phyloP scores from a whole-genome alignment of 2,797 vertebrate genomes.

The Takifugu rubripes region DNA sequence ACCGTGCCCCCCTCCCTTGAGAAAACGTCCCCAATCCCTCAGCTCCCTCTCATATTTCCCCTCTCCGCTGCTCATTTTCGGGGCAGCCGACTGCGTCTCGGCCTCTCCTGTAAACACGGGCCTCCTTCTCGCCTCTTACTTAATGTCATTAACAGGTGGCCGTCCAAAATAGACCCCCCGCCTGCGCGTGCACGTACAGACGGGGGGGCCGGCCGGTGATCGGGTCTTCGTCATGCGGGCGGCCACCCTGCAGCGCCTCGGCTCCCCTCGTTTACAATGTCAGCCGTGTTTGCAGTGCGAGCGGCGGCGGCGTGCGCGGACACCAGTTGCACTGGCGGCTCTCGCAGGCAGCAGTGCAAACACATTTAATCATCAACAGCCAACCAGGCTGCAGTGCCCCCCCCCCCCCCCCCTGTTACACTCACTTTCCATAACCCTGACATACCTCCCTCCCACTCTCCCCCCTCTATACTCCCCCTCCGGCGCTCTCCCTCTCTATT shows the following conservation, averaged over 20 bases:
- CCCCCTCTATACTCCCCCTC: constrained; percentile 42
- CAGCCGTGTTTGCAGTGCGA: constrained; percentile 24
- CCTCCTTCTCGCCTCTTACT: constrained; percentile 60
- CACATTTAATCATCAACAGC: constrained; percentile 49
- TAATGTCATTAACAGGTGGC: constrained; percentile 84
- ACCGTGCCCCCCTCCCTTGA: background rate
- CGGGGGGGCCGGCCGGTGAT: constrained; percentile 32
- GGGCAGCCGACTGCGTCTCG: constrained; percentile 33
- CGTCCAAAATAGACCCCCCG: constrained; percentile 75
- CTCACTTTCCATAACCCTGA: constrained; percentile 64
- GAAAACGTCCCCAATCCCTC: too few relatives aligned
- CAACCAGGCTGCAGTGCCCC: constrained; percentile 48
- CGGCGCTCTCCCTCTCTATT: constrained; percentile 55
- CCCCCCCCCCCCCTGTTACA: constrained; percentile 41
- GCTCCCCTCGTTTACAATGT: constrained; percentile 28
- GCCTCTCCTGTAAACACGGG: constrained; percentile 51
- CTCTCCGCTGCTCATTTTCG: too few relatives aligned
- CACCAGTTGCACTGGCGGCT: constrained; percentile 18
- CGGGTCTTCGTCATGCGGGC: constrained; percentile 28
- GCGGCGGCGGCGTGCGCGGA: constrained; percentile 6
- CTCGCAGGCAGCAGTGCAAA: constrained; percentile 13
- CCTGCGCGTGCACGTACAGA: background rate
- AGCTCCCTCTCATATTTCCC: too few relatives aligned
- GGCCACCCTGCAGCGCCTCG: constrained; percentile 41
- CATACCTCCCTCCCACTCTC: constrained; percentile 36